phyloP scores from a whole-genome alignment of 2,113 vertebrate species.

The Turdus rufiventris region DNA sequence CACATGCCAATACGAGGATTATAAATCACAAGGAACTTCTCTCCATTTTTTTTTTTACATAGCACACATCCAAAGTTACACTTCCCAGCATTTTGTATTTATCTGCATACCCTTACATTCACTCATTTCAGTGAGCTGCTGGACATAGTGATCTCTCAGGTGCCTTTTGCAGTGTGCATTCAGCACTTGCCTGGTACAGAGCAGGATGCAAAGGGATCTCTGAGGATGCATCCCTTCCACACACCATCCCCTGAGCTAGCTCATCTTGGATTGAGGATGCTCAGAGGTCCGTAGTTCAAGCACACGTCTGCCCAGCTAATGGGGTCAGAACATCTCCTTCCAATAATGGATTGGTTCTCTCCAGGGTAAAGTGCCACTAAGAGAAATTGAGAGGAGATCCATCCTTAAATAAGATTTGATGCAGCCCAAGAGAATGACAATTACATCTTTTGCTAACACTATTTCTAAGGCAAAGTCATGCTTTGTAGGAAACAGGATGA shows the following conservation, averaged over 20 bases:
- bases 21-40: not conserved
- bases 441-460: slow-evolving; percentile 28
- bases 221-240: not conserved
- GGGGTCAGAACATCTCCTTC: slow-evolving; percentile 50
- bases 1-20: not conserved
- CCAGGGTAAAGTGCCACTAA: slow-evolving; percentile 40
- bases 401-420: slow-evolving; percentile 64
- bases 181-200: not conserved
- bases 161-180: not conserved
- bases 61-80: not conserved
- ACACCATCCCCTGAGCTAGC: not conserved
- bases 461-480: not conserved
- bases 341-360: slow-evolving; percentile 55
- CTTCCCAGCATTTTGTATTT: not conserved
- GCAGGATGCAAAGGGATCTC: not conserved
- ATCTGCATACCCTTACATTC: not conserved
- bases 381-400: slow-evolving; percentile 40
- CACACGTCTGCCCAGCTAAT: slow-evolving; percentile 52
- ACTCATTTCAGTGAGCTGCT: not conserved
- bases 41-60: not conserved
- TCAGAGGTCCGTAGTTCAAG: slow-evolving; percentile 43
- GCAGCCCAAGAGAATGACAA: slow-evolving; percentile 55
- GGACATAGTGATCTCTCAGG: not conserved
- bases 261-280: not conserved
- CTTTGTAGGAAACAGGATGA: not conserved